phyloP scores from a whole-genome alignment of 2,113 vertebrate species.

The Scopus umbretta region DNA sequence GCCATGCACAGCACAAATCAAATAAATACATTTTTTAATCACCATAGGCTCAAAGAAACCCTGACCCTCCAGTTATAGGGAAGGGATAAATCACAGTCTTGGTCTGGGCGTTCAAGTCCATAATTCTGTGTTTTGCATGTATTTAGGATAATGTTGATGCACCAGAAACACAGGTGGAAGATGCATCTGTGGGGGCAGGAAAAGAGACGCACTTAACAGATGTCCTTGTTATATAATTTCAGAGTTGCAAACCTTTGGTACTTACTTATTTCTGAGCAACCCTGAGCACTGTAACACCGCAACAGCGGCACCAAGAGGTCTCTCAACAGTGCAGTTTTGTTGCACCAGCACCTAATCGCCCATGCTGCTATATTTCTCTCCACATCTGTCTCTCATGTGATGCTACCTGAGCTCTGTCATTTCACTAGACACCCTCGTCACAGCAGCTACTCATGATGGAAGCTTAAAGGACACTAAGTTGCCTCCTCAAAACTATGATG shows the following conservation, averaged over 20 bases:
- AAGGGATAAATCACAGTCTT: neutral
- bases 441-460: neutral
- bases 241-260: neutral
- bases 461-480: neutral
- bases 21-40: neutral
- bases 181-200: neutral
- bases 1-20: neutral
- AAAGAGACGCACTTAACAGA: neutral
- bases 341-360: neutral
- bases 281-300: neutral
- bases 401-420: neutral
- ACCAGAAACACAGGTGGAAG: neutral
- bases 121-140: neutral
- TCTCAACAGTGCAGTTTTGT: neutral
- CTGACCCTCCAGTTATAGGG: neutral
- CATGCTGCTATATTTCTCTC: neutral
- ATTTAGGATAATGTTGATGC: neutral
- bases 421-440: neutral
- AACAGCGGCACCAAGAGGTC: neutral
- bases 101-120: neutral
- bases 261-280: neutral
- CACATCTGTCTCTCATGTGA: neutral
- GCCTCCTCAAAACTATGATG: neutral
- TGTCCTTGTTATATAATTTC: neutral
- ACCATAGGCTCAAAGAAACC: neutral